Conservation (phyloP, 2,888 invertebrate genomes). For the Drosophila meridiana region DNA sequence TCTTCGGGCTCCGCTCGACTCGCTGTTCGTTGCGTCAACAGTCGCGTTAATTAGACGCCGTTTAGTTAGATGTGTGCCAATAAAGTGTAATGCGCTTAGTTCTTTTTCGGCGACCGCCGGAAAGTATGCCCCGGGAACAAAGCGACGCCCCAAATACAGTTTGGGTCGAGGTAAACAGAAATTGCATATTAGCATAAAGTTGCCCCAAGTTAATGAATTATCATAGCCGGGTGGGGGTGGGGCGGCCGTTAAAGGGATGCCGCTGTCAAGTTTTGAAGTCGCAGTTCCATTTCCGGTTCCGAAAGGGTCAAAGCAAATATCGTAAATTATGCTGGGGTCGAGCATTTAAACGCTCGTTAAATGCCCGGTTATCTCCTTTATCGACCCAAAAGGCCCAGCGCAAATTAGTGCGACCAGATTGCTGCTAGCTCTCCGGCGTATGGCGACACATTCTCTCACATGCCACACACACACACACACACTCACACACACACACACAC, state of each 20-base stretch:
- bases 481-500: neutral
- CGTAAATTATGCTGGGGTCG: conserved; percentile 62
- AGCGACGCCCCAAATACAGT: neutral
- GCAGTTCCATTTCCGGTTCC: conserved; percentile 1
- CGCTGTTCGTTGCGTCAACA: neutral
- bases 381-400: conserved; percentile 21
- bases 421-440: neutral
- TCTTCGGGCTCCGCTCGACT: neutral
- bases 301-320: conserved; percentile 65
- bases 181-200: conserved; percentile 56
- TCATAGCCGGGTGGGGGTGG: conserved; percentile 11
- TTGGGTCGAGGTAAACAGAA: conserved; percentile 10
- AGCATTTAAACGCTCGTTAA: conserved; percentile 65
- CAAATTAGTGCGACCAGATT: conserved; percentile 27
- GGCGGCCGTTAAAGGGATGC: neutral
- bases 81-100: conserved; percentile 8
- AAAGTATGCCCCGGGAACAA: conserved; percentile 18
- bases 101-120: conserved; percentile 7
- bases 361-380: conserved; percentile 42
- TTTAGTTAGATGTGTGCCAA: neutral
- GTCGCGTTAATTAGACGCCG: conserved; percentile 13
- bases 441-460: conserved; percentile 39
- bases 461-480: neutral
- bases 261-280: conserved; percentile 3
- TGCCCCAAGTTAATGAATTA: conserved; percentile 42